Evolutionary conservation across 2,797 vertebrate genomes (phyloP).

Genomic region (Etheostoma nigrum): DNA sequence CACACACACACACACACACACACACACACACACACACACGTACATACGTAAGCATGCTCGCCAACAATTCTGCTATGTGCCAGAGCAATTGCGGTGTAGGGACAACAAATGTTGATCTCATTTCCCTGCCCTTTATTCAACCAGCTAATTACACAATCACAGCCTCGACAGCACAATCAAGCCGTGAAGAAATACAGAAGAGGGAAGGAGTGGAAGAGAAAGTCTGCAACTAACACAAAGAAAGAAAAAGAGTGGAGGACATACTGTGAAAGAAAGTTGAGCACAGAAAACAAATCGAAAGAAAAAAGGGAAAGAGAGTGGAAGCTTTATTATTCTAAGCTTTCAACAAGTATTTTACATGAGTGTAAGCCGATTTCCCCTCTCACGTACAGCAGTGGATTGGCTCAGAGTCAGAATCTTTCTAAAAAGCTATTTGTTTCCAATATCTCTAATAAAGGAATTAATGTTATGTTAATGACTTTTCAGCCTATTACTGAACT

Average conservation of each 20-base stretch:
- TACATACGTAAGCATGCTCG: not conserved
- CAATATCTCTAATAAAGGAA: conserved; percentile 80
- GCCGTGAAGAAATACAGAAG: conserved; percentile 42
- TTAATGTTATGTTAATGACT: conserved; percentile 83
- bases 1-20: not conserved
- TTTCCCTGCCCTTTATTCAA: conserved; percentile 80
- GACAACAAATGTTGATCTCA: conserved; percentile 78
- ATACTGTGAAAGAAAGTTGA: conserved; percentile 9
- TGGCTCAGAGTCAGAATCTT: conserved; percentile 66
- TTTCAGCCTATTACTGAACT: conserved; percentile 71
- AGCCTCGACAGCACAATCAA: conserved; percentile 64
- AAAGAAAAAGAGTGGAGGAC: conserved; percentile 11
- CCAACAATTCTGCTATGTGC: conserved; percentile 42
- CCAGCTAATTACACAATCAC: conserved; percentile 79
- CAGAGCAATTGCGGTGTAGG: conserved; percentile 54
- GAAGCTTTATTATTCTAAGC: conserved; percentile 47
- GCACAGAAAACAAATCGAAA: conserved; percentile 29
- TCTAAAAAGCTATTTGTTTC: conserved; percentile 79
- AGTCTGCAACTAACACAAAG: conserved; percentile 28
- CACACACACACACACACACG: not conserved
- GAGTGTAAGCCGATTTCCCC: conserved; percentile 60
- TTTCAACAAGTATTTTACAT: conserved; percentile 44
- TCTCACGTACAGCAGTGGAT: conserved; percentile 46
- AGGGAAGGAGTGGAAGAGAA: conserved; percentile 29
- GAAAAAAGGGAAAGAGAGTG: conserved; percentile 6